Evolutionary conservation across 2,113 vertebrate genomes (phyloP).

Genomic region (Urocolius indicus): DNA sequence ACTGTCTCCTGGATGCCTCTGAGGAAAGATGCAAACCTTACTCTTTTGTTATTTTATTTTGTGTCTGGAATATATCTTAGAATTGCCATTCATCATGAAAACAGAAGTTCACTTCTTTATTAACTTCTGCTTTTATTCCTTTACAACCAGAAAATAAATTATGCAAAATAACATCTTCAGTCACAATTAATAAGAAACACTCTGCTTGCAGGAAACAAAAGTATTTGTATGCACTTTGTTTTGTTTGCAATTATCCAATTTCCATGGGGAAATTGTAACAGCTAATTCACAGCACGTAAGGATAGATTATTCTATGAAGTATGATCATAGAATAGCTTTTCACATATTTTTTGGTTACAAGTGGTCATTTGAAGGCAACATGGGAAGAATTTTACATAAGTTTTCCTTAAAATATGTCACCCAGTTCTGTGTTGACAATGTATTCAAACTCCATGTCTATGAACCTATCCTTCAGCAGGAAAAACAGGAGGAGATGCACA

Average conservation of each 20-base stretch:
- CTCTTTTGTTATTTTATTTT: neutral
- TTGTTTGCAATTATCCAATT: neutral
- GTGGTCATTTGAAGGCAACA: neutral
- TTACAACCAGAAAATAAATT: neutral
- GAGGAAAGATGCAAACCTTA: neutral
- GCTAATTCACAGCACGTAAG: neutral
- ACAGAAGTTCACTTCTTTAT: neutral
- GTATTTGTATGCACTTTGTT: neutral
- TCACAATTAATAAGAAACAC: neutral
- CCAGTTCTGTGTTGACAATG: constrained; percentile 32
- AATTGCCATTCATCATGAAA: neutral
- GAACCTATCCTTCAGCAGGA: neutral
- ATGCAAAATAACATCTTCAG: neutral
- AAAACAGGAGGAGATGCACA: neutral
- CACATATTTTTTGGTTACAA: neutral
- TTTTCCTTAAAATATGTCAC: constrained; percentile 43
- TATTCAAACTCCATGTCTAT: neutral
- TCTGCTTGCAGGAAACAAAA: constrained; percentile 9
- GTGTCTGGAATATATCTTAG: neutral
- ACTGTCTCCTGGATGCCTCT: neutral
- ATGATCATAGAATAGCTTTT: neutral
- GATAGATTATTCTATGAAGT: neutral
- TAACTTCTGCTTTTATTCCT: neutral
- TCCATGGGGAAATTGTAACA: neutral
- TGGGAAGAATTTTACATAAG: neutral